phyloP scores from a whole-genome alignment of 2,888 invertebrate species.

The Xylota sylvarum region DNA sequence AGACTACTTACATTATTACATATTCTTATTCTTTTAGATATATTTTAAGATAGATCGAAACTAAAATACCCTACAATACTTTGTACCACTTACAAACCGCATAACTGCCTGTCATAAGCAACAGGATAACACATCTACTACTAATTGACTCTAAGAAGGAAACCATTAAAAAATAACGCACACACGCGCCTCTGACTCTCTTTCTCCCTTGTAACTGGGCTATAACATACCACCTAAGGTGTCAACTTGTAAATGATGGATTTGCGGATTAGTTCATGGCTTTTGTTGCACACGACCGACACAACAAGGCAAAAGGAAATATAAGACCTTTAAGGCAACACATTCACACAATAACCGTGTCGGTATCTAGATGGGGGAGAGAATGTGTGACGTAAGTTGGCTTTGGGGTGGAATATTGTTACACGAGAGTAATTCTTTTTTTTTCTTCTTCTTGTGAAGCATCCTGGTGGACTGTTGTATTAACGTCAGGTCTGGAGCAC shows the following conservation, averaged over 20 bases:
- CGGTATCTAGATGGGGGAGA: background rate
- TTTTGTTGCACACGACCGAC: constrained; percentile 60
- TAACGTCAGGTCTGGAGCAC: constrained; percentile 65
- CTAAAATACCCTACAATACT: no score
- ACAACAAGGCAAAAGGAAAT: constrained; percentile 7
- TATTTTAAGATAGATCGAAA: no score
- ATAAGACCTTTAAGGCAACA: constrained; percentile 46
- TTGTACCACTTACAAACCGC: no score
- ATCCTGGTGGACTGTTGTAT: constrained; percentile 58
- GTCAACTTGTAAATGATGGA: constrained; percentile 74
- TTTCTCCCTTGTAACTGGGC: background rate
- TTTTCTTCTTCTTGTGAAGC: constrained; percentile 13
- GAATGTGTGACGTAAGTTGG: constrained; percentile 19
- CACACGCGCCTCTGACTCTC: background rate
- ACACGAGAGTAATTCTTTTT: constrained; percentile 19
- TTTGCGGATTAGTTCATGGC: constrained; percentile 73
- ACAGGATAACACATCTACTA: constrained; percentile 12
- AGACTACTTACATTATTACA: no score
- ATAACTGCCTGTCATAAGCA: constrained; percentile 10
- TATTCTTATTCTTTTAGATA: no score
- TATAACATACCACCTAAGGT: constrained; percentile 33
- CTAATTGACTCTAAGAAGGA: constrained; percentile 29
- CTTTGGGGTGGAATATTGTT: constrained; percentile 16
- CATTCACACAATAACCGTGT: constrained; percentile 45
- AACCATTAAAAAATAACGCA: background rate